Percentiles rank a stretch among this genome's conserved stretches.
These are phyloP conservation scores for Bellardia bayeri DNA, from an alignment of 2,888 invertebrate genomes.

Conservation along the genomic window DNA sequence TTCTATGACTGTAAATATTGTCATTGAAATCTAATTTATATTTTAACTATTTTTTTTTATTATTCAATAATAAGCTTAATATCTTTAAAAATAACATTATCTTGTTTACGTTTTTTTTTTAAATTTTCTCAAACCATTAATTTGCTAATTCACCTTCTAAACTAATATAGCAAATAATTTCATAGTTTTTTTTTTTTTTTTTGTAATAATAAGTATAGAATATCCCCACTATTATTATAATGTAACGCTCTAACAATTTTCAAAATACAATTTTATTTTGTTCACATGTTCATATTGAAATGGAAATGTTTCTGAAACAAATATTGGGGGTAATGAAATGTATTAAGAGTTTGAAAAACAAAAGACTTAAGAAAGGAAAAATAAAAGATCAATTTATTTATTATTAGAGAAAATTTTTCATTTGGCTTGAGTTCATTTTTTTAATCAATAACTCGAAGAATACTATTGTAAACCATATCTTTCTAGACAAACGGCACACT, in stretches of 20 bases:
- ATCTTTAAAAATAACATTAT: conserved; percentile 12
- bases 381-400: too few species aligned
- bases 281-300: conserved; percentile 47
- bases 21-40: too few species aligned
- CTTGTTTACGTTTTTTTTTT: not conserved
- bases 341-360: too few species aligned
- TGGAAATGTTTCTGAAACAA: not conserved
- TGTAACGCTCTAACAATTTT: conserved; percentile 81
- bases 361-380: too few species aligned
- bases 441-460: too few species aligned
- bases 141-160: conserved; percentile 67
- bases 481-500: too few species aligned
- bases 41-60: too few species aligned
- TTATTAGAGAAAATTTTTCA: too few species aligned
- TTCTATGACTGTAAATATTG: too few species aligned
- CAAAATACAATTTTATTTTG: conserved; percentile 60
- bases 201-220: conserved; percentile 51
- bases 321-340: conserved; percentile 27
- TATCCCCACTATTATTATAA: conserved; percentile 76
- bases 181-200: not conserved
- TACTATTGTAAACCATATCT: too few species aligned
- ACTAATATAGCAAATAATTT: conserved; percentile 43
- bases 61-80: too few species aligned
- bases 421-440: too few species aligned
- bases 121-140: conserved; percentile 20